Conservation (phyloP, 1,140 invertebrate species). For the Cydia fagiglandana region DNA sequence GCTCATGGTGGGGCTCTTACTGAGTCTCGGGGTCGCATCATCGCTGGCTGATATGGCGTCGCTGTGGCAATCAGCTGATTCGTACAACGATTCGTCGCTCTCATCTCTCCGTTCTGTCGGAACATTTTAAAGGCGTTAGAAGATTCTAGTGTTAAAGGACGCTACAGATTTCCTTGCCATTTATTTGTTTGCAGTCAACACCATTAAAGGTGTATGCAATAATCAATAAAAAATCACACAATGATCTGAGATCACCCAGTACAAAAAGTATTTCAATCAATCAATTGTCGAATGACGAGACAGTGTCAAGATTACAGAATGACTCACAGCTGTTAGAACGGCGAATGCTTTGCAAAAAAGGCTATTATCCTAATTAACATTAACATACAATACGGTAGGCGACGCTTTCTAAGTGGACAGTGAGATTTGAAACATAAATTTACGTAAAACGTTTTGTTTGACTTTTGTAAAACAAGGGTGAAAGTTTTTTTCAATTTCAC, state of each 20-base stretch:
- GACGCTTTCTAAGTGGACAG: constrained; percentile 37
- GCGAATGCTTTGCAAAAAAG: constrained; percentile 34
- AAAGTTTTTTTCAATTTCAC: constrained; percentile 21
- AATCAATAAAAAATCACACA: constrained; percentile 36
- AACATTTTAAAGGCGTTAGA: constrained; percentile 35
- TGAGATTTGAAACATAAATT: constrained; percentile 32
- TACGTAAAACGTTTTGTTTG: constrained; percentile 37
- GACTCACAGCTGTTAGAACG: constrained; percentile 36
- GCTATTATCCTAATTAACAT: constrained; percentile 37
- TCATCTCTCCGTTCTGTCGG: constrained; percentile 69
- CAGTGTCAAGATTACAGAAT: constrained; percentile 36
- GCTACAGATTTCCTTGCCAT: constrained; percentile 47
- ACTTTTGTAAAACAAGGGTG: constrained; percentile 24
- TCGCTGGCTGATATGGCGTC: constrained; percentile 74
- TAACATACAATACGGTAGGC: constrained; percentile 39
- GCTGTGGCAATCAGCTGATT: constrained; percentile 72
- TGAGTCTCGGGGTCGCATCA: constrained; percentile 63
- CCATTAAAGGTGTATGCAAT: constrained; percentile 19
- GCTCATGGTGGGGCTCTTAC: constrained; percentile 68
- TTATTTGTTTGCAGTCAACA: constrained; percentile 11
- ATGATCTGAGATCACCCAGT: constrained; percentile 33
- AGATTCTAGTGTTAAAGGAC: background rate
- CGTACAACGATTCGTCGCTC: constrained; percentile 73
- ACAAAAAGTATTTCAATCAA: constrained; percentile 41
- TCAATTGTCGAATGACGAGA: constrained; percentile 34